Evolutionary conservation across 2,888 invertebrate genomes (phyloP).

Genomic region (Bugulina stolonifera): DNA sequence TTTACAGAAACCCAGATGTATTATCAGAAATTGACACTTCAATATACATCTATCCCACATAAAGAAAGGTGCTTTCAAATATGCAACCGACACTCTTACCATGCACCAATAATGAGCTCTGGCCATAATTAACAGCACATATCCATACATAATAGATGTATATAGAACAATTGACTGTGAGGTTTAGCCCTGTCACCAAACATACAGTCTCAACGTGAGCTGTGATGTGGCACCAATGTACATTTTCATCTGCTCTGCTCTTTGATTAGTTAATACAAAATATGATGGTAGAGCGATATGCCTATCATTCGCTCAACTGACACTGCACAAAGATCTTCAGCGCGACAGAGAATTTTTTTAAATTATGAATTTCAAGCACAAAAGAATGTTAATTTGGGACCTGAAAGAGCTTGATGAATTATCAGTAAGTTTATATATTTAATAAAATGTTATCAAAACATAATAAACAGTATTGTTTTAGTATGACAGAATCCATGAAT

Average conservation of each 20-base stretch:
- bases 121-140: too few relatives aligned
- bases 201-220: too few relatives aligned
- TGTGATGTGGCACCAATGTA: too few relatives aligned
- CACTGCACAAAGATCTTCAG: background rate
- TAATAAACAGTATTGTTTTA: background rate
- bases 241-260: background rate
- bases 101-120: background rate
- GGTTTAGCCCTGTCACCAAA: too few relatives aligned
- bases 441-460: background rate
- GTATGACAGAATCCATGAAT: too few relatives aligned
- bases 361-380: conserved; percentile 17
- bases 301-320: background rate
- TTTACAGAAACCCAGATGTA: background rate
- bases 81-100: background rate
- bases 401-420: conserved; percentile 17
- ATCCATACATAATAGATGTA: background rate
- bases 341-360: background rate
- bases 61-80: background rate
- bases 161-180: background rate
- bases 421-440: background rate
- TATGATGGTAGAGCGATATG: background rate
- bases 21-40: too few relatives aligned
- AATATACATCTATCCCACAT: too few relatives aligned
- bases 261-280: background rate
- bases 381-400: conserved; percentile 20